Conservation (phyloP, 2,888 invertebrate genomes). For the Latheticus oryzae region DNA sequence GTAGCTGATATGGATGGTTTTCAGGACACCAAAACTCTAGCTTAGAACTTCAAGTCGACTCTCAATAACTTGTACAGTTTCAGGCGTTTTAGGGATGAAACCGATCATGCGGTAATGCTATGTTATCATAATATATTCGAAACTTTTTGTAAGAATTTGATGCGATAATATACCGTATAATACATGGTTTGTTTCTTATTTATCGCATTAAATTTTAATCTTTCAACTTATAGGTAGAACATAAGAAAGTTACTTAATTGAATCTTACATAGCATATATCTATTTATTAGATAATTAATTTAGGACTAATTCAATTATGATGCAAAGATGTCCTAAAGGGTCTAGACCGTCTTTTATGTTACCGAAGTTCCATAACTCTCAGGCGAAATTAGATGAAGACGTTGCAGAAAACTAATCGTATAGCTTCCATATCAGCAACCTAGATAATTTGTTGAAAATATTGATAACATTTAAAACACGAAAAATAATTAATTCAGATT, state of each 20-base stretch:
- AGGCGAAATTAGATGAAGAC: conserved; percentile 43
- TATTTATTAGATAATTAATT: conserved; percentile 42
- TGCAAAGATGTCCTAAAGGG: conserved; percentile 44
- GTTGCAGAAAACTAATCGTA: conserved; percentile 27
- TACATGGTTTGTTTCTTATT: background rate
- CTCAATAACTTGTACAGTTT: conserved; percentile 37
- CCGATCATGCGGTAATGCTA: conserved; percentile 40
- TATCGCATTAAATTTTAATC: no score
- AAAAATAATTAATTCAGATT: no score
- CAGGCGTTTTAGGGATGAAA: conserved; percentile 37
- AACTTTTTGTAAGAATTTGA: conserved; percentile 5
- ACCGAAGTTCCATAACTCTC: conserved; percentile 42
- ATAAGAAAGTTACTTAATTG: no score
- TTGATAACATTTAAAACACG: no score
- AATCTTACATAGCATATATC: no score
- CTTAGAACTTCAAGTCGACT: conserved; percentile 34
- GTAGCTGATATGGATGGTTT: conserved; percentile 31
- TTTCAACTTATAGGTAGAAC: no score
- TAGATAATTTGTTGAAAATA: no score
- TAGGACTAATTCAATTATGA: conserved; percentile 42
- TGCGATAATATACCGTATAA: no score
- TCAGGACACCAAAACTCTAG: conserved; percentile 35
- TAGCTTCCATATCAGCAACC: no score
- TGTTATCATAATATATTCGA: conserved; percentile 40
- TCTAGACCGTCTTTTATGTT: conserved; percentile 45